These are phyloP conservation scores for Dryobota labecula DNA, from an alignment of 2,888 invertebrate species.

Conservation along the genomic window DNA sequence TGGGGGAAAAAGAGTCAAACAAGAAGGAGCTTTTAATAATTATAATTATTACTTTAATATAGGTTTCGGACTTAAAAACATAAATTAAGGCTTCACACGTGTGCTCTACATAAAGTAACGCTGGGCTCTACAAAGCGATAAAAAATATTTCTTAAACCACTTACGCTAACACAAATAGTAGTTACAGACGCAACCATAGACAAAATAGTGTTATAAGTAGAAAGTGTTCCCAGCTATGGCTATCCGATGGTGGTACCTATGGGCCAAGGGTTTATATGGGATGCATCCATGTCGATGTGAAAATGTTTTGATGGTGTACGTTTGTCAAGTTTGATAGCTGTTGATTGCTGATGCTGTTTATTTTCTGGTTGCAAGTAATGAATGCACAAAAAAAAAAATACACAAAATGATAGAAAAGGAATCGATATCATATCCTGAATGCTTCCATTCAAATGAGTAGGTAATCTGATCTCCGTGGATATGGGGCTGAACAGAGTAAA, in stretches of 20 bases:
- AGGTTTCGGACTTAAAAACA: too few relatives aligned
- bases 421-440: too few relatives aligned
- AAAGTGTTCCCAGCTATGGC: slow-evolving; percentile 40
- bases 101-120: not conserved
- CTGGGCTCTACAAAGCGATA: slow-evolving; percentile 14
- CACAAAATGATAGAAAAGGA: not conserved
- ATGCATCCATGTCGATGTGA: too few relatives aligned
- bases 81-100: not conserved
- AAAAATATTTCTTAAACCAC: slow-evolving; percentile 16
- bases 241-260: slow-evolving; percentile 16
- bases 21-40: too few relatives aligned
- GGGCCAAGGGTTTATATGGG: not conserved
- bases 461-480: too few relatives aligned
- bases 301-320: too few relatives aligned
- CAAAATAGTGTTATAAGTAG: too few relatives aligned
- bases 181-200: slow-evolving; percentile 22
- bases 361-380: not conserved
- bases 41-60: too few relatives aligned
- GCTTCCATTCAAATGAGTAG: too few relatives aligned
- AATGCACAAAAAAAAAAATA: too few relatives aligned
- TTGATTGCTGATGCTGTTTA: too few relatives aligned
- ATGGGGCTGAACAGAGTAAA: not conserved
- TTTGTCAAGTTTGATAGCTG: not conserved
- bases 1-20: too few relatives aligned
- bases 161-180: slow-evolving; percentile 30